A percentile compares a stretch with the other conserved stretches of the same genome.
phyloP scores from a whole-genome alignment of 1,140 invertebrate genomes.

The Bicyclus anynana region DNA sequence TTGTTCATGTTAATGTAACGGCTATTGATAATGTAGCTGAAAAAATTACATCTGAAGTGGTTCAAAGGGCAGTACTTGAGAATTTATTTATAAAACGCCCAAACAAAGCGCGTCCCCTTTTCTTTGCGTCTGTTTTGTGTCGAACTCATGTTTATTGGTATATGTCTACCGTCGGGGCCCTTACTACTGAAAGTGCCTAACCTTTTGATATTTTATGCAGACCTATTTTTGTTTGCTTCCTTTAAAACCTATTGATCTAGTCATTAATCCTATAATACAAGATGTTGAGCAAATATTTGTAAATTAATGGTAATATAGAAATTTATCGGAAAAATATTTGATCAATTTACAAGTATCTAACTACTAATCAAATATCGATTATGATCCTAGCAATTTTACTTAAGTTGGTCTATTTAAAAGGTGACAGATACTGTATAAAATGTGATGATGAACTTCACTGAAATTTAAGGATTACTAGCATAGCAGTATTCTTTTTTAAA shows the following conservation, averaged over 20 bases:
- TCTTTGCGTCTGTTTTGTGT: conserved; percentile 57
- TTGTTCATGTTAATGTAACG: not conserved
- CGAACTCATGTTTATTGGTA: conserved; percentile 51
- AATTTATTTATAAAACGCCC: conserved; percentile 52
- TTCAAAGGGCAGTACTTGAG: conserved; percentile 48
- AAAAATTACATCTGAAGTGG: conserved; percentile 16
- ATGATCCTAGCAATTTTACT: too few species aligned
- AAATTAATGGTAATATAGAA: not conserved
- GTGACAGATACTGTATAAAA: too few species aligned
- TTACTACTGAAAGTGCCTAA: conserved; percentile 15
- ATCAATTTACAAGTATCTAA: too few species aligned
- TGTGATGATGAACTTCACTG: too few species aligned
- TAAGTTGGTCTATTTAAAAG: too few species aligned
- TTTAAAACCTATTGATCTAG: conserved; percentile 26
- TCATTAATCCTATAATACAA: conserved; percentile 7
- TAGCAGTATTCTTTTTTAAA: too few species aligned
- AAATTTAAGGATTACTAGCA: too few species aligned
- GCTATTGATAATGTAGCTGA: not conserved
- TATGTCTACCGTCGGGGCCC: conserved; percentile 21
- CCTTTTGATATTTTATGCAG: conserved; percentile 31
- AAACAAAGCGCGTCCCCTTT: conserved; percentile 46
- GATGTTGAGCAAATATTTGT: not conserved
- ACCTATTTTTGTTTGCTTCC: conserved; percentile 25
- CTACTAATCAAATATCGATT: too few species aligned
- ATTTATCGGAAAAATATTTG: too few species aligned